Percentiles rank a stretch among this genome's conserved stretches.
These are phyloP conservation scores for Pterocles gutturalis DNA, from an alignment of 2,113 vertebrate species.

Conservation along the genomic window DNA sequence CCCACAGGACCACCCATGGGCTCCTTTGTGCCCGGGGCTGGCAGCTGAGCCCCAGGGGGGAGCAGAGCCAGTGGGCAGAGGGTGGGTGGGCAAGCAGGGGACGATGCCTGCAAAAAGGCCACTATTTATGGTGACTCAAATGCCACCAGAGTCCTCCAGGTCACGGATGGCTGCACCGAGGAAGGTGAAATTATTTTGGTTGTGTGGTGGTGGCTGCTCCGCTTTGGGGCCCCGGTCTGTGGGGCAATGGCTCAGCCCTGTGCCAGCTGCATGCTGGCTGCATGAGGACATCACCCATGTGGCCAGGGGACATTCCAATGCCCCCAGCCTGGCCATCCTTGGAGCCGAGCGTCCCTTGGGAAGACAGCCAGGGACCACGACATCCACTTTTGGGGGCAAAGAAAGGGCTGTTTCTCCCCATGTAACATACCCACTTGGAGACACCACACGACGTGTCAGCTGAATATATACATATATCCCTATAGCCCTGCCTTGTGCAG, in stretches of 20 bases:
- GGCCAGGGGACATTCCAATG: neutral
- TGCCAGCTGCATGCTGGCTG: neutral
- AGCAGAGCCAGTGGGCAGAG: neutral
- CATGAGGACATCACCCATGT: rapidly evolving
- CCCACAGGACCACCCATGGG: no score
- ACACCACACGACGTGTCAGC: neutral
- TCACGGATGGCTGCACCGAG: rapidly evolving
- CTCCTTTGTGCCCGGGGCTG: neutral
- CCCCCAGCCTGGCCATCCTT: neutral
- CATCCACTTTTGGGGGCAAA: neutral
- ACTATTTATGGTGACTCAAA: neutral
- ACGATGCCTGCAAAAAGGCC: neutral
- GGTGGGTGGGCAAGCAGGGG: neutral
- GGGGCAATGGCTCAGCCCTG: rapidly evolving
- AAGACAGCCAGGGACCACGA: neutral
- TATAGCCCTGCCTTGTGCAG: neutral
- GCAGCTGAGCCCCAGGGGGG: neutral
- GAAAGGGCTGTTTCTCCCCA: neutral
- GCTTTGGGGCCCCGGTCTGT: neutral
- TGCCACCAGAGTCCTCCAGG: neutral
- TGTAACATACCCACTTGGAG: neutral
- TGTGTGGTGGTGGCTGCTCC: neutral
- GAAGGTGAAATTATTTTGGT: neutral
- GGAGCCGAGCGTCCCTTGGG: neutral
- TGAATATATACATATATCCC: neutral